Percentiles rank a stretch among this genome's conserved stretches.
phyloP scores from a whole-genome alignment of 2,113 vertebrate species.

The Mormyrus lacerda region DNA sequence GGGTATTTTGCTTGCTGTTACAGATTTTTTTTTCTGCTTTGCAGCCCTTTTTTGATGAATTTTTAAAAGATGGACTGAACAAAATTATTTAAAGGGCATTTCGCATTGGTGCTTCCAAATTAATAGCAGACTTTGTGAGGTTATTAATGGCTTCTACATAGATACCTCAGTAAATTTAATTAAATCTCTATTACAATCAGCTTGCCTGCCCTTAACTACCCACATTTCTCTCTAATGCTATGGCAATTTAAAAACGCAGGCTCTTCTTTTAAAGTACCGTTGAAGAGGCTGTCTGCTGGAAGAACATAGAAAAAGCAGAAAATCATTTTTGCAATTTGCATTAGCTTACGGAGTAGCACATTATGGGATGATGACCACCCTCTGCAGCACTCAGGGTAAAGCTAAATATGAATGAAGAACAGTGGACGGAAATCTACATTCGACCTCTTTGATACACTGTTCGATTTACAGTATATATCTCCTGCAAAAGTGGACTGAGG shows the following conservation, averaged over 20 bases:
- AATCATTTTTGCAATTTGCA: not conserved
- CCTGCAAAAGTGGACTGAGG: not conserved
- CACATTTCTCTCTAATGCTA: not conserved
- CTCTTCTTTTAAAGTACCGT: not conserved
- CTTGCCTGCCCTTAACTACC: not conserved
- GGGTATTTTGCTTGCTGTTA: not conserved
- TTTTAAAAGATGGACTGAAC: not conserved
- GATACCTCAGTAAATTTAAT: constrained; percentile 8
- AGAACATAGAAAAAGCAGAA: not conserved
- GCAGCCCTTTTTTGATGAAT: not conserved
- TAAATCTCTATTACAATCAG: not conserved
- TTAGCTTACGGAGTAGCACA: not conserved
- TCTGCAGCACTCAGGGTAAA: not conserved
- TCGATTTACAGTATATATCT: not conserved
- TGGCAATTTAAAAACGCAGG: not conserved
- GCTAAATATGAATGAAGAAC: not conserved
- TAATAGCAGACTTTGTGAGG: not conserved
- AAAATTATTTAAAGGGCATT: not conserved
- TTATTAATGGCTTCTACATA: not conserved
- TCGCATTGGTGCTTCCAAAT: not conserved
- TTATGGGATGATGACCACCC: not conserved
- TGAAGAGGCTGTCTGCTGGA: not conserved
- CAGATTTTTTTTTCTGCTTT: not conserved
- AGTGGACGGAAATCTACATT: not conserved
- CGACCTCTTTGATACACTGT: not conserved